Base-by-base conservation (phyloP, 1,140 invertebrate genomes). In the Lordiphosa stackelbergi region DNA sequence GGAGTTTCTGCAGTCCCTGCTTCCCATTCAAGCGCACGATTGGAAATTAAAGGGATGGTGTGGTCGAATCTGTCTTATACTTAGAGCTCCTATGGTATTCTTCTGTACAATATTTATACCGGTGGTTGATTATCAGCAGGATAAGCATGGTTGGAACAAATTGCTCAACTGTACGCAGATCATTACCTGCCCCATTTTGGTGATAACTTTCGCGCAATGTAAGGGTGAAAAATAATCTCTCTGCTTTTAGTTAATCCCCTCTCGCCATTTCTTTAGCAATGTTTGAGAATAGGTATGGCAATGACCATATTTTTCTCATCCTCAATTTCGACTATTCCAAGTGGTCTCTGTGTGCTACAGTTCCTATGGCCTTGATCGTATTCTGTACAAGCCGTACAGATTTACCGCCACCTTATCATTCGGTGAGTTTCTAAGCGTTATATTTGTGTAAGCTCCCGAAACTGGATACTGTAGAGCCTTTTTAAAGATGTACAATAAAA, bases 101-200 rank as follows among this genome's bases (percentile, higher is more conserved):
- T 1, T 64, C 0, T 19, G 59, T 6, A 53, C 34, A 0, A 0
- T 74, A 8, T 5, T 62, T 6, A 55, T 79, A 22, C 74, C 74
- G 3, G 37, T 31, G 5, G 70, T 79, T n/a, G 46, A 81, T 34
- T 81, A 56, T 11, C 52, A 58, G 24, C 8, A 2, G 36, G 19
- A 55, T 16, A 79, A 79, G 54, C 74, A 79, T 13, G 75, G 74
- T 10, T 79, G 74, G 74, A 57, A 61, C 54, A 79, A 79, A 51
- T 11, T 81, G 40, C 61, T 79, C 16, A 79, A 79, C 35, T 81
- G 74, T n/a, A 12, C 47, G 2, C 74, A 79, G 19, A 57, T 79
- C 8, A n/a, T 81, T 0, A 28, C 57, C n/a, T 71, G 48, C 36
- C 75, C 74, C 0, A 71, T 74, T 11, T 2, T 60, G 0, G 3